Base-by-base conservation (phyloP, 2,888 invertebrate species). In the Microplitis deprimator region DNA sequence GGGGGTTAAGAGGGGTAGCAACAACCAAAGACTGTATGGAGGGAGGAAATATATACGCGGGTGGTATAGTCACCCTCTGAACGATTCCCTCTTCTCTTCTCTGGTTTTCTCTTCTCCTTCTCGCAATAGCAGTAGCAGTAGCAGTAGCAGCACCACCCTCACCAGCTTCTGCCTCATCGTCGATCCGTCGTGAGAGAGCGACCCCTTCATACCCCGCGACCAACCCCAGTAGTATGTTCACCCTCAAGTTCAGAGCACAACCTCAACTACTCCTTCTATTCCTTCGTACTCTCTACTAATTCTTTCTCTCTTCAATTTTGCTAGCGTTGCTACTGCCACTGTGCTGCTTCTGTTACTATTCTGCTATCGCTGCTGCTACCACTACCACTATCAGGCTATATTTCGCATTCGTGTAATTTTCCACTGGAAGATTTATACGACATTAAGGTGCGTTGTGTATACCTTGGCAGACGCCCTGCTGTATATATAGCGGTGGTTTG, bases 121-220 rank as follows among this genome's bases (percentile, higher is more conserved):
- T 91, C 90, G 8, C 40, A 50, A 68, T 59, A 78, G 75, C 91
- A 90, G 91, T 91, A 29, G 8, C 40, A 50, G 71, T 62, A 77
- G 75, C 68, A 67, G 74, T 78, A 64, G 91, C 91, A 91, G 91
- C 82, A 81, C 81, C 91, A 91, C 88, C 75, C 89, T 90, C 91
- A 29, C 91, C 90, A 90, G 83, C 87, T 84, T 83, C 79, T 83
- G 81, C 84, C 82, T 84, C 85, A 83, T 87, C 86, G 83, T 80
- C 84, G 82, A 83, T 80, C 85, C 84, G 87, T 77, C 79, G 80
- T 81, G 82, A 80, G 82, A 80, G 77, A 81, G 81, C 78, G 81
- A 78, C 91, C 91, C 90, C 91, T 81, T 80, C 82, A 79, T 79
- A 79, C 77, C 79, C 79, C 80, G 80, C 80, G 82, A 91, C 89